Evolutionary conservation across 2,888 invertebrate genomes (phyloP).

Genomic region (Harpalus rufipes): DNA sequence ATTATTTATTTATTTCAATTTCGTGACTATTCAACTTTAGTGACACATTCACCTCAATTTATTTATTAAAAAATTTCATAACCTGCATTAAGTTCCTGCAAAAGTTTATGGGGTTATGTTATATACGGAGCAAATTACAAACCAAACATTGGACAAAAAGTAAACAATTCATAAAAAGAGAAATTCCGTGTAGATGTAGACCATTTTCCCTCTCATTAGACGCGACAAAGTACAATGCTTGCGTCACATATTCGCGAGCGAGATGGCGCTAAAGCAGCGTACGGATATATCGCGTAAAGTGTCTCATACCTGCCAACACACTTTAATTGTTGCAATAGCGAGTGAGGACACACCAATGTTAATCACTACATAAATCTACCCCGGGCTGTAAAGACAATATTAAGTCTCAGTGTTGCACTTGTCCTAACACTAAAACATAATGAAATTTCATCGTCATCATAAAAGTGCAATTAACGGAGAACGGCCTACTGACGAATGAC

Average conservation of each 20-base stretch:
- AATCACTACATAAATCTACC: conserved; percentile 73
- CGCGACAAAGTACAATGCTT: conserved; percentile 19
- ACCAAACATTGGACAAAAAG: conserved; percentile 8
- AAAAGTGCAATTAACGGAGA: conserved; percentile 50
- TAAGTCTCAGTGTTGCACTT: conserved; percentile 72
- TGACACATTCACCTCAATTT: neutral
- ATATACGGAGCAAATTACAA: conserved; percentile 21
- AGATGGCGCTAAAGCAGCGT: conserved; percentile 16
- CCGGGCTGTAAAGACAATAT: conserved; percentile 76
- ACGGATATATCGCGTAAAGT: conserved; percentile 39
- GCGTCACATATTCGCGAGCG: neutral
- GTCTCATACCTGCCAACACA: conserved; percentile 53
- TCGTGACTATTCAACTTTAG: neutral
- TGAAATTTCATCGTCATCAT: conserved; percentile 64
- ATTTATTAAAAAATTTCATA: conserved; percentile 10
- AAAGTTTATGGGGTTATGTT: conserved; percentile 9
- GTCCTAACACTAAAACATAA: conserved; percentile 64
- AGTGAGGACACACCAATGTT: conserved; percentile 57
- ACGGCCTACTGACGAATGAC: conserved; percentile 43
- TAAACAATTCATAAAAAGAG: conserved; percentile 38
- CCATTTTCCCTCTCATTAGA: conserved; percentile 44
- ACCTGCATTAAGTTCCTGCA: conserved; percentile 1
- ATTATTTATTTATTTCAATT: conserved; percentile 15
- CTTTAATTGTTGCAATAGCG: conserved; percentile 59
- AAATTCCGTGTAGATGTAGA: conserved; percentile 26